Base-by-base conservation (phyloP, 2,888 invertebrate genomes). In the Steinernema hermaphroditum region DNA sequence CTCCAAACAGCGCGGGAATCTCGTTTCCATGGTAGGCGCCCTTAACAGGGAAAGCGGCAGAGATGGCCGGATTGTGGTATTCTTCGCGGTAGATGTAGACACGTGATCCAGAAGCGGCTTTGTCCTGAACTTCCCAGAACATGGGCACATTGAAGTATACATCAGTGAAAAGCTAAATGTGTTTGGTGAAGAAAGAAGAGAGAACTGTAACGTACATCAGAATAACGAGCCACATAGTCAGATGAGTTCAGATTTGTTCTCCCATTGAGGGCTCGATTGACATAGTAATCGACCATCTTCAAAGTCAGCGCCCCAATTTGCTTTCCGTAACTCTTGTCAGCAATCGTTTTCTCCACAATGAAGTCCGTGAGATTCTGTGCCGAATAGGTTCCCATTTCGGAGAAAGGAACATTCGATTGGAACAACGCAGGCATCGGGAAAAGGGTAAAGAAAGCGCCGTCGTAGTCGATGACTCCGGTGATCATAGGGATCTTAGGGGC, bases 391-490 rank as follows among this genome's bases (percentile, higher is more conserved):
- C 4, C 19, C 54, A 22, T 24, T 27, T 54, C 14, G 8, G 22
- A 19, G 22, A 4, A 2, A 19, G 54, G 54, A 19, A 54, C 22
- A 24, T 14, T 14, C 41, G 41, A 41, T 41, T 41, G 8, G 46
- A 46, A 14, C n/a, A 46, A 19, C 16, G 22, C 57, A 12, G 2
- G 22, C 4, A 6, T 16, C 19, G 14, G 34, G 41, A 16, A 32
- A 1, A 37, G 1, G 12, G 32, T 74, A n/a, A 77, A 19, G 68
- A 77, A 78, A 12, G 72, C 50, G 24, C 71, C 77, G 68, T 83
- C 83, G 57, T 79, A 78, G 41, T 77, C 75, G 37, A 77, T 78
- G 73, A 80, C 50, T 29, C 83, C 83, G 9, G 80, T 77, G 43
- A 82, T 22, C 0, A 77, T 75, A 34, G 83, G 82, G 69, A 81